These are phyloP conservation scores for Chionoecetes opilio DNA, from an alignment of 1,140 invertebrate genomes.

Conservation along the genomic window DNA sequence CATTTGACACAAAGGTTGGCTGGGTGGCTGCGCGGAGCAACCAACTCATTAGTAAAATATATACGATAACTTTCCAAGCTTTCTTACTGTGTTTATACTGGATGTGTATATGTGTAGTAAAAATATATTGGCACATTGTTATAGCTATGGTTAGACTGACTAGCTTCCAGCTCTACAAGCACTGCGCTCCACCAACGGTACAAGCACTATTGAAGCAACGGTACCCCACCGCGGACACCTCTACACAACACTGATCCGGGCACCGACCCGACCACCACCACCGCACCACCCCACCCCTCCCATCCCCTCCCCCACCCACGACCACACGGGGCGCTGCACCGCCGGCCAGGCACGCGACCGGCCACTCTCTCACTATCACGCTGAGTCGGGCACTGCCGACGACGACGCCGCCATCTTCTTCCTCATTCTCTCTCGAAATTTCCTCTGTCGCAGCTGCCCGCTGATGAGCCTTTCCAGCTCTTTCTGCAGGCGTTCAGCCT, in stretches of 20 bases:
- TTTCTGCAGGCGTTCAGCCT: conserved; percentile 75
- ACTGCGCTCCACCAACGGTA: conserved; percentile 56
- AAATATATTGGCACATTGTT: conserved; percentile 62
- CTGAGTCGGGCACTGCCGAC: not conserved
- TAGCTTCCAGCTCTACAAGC: conserved; percentile 61
- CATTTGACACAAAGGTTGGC: conserved; percentile 30
- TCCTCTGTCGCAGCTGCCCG: conserved; percentile 79
- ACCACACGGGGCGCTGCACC: not conserved
- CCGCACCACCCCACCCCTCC: not conserved
- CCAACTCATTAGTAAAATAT: conserved; percentile 21
- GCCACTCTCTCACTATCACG: conserved; percentile 20
- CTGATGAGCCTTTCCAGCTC: conserved; percentile 80
- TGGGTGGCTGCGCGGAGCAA: not conserved
- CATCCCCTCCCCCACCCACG: not conserved
- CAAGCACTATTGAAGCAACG: conserved; percentile 51
- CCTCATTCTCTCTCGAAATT: conserved; percentile 80
- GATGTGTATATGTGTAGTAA: conserved; percentile 22
- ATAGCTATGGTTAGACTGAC: conserved; percentile 60
- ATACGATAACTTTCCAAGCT: conserved; percentile 29
- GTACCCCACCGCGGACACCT: conserved; percentile 41
- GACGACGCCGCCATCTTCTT: conserved; percentile 66
- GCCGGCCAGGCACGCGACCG: conserved; percentile 5
- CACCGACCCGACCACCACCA: not conserved
- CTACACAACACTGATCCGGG: not conserved
- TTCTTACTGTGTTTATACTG: conserved; percentile 29